Percentiles rank a stretch among this genome's conserved stretches.
Conservation (phyloP, 1,140 invertebrate species). For the Asbolus verrucosus region DNA sequence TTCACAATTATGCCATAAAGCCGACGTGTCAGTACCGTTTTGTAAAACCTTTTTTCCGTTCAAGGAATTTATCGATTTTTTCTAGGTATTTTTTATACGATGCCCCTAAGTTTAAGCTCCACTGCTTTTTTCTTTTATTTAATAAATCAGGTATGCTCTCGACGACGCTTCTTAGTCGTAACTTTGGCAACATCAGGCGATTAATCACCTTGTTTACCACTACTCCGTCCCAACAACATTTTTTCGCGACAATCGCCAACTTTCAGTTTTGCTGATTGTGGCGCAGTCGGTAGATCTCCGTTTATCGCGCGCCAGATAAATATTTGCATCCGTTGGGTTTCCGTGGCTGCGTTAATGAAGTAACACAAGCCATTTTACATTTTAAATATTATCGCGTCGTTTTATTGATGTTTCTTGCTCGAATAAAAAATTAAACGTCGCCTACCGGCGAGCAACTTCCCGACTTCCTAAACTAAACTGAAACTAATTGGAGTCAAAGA, state of each 20-base stretch:
- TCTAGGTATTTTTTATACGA: too few species aligned
- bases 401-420: not conserved
- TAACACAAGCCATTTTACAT: too few species aligned
- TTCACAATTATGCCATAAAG: too few species aligned
- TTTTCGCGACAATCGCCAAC: not conserved
- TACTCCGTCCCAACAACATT: not conserved
- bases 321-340: not conserved
- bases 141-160: not conserved
- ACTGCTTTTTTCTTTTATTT: too few species aligned
- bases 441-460: not conserved
- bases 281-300: not conserved
- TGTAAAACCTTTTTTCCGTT: too few species aligned
- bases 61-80: too few species aligned
- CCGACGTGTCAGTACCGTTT: too few species aligned
- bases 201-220: slow-evolving; percentile 7
- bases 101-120: too few species aligned
- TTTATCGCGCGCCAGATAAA: not conserved
- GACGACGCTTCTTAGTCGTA: not conserved
- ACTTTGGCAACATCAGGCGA: not conserved
- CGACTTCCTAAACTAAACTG: not conserved
- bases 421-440: not conserved
- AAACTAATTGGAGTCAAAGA: not conserved
- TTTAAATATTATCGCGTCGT: not conserved
- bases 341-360: not conserved
- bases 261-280: not conserved